Evolutionary conservation across 2,113 vertebrate species (phyloP).

Genomic region (Oreotrochilus melanogaster): DNA sequence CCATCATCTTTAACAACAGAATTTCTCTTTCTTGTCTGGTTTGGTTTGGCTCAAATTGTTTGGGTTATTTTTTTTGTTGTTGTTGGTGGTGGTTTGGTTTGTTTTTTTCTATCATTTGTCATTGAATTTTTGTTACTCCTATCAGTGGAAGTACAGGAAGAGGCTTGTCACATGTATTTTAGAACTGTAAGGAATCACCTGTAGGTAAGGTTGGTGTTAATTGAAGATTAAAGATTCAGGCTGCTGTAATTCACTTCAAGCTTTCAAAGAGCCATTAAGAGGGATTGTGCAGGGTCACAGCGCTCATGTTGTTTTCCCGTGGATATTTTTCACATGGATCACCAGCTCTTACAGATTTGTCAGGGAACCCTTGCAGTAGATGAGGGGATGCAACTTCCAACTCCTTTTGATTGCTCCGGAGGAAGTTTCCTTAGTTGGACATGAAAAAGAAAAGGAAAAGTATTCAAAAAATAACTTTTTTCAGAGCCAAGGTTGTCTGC

Average conservation of each 20-base stretch:
- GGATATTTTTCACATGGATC: fast-evolving
- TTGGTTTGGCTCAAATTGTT: too few relatives aligned
- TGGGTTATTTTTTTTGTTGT: too few relatives aligned
- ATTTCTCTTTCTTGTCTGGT: not conserved
- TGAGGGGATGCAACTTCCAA: not conserved
- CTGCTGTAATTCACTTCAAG: not conserved
- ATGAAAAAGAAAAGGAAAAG: not conserved
- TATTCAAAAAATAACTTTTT: not conserved
- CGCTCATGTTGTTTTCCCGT: not conserved
- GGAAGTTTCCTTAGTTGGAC: not conserved
- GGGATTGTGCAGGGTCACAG: not conserved
- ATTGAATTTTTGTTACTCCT: not conserved
- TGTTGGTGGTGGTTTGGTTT: too few relatives aligned
- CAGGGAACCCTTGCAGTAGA: not conserved
- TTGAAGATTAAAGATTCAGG: not conserved
- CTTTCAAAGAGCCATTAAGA: not conserved
- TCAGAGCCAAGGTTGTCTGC: not conserved
- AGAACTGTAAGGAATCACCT: not conserved
- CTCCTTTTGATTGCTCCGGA: not conserved
- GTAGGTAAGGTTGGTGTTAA: not conserved
- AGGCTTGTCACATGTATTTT: not conserved
- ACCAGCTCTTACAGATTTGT: not conserved
- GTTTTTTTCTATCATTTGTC: not conserved
- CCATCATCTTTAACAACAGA: not conserved
- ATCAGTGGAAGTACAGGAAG: not conserved